Conservation (phyloP, 2,888 invertebrate genomes). For the Xestia xanthographa region DNA sequence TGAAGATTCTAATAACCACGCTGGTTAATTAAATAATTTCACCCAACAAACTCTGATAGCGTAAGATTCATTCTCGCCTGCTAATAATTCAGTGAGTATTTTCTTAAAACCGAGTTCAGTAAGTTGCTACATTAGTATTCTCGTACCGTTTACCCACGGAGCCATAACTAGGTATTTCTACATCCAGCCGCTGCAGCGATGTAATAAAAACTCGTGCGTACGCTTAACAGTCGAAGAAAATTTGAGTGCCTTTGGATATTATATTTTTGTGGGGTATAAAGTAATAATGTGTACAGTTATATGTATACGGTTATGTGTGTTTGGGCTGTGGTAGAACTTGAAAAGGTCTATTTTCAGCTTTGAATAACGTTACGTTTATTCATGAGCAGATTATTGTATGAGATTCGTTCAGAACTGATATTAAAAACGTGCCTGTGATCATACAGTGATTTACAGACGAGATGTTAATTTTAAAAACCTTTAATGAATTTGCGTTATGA, state of each 20-base stretch:
- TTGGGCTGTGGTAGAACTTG: not conserved
- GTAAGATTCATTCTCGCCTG: conserved; percentile 35
- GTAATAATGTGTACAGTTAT: conserved; percentile 42
- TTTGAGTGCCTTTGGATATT: conserved; percentile 60
- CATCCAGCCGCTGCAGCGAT: conserved; percentile 50
- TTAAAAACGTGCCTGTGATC: not conserved
- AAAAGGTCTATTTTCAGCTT: conserved; percentile 10
- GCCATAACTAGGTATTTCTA: conserved; percentile 56
- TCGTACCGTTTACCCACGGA: conserved; percentile 31
- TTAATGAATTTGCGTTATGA: too few species aligned
- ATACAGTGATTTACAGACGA: not conserved
- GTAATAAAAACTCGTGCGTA: conserved; percentile 61
- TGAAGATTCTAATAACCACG: not conserved
- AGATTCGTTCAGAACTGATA: not conserved
- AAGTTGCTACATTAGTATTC: conserved; percentile 63
- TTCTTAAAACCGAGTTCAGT: conserved; percentile 48
- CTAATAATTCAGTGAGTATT: conserved; percentile 34
- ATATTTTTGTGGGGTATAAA: conserved; percentile 56
- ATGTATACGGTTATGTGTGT: not conserved
- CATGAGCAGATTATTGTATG: not conserved
- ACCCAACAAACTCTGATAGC: conserved; percentile 11
- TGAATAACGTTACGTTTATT: not conserved
- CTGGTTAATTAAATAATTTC: not conserved
- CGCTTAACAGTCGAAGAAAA: conserved; percentile 57
- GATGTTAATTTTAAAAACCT: not conserved